A percentile compares a stretch with the other conserved stretches of the same genome.
Evolutionary conservation across 2,888 invertebrate species (phyloP).

Genomic region (Parnassius apollo): DNA sequence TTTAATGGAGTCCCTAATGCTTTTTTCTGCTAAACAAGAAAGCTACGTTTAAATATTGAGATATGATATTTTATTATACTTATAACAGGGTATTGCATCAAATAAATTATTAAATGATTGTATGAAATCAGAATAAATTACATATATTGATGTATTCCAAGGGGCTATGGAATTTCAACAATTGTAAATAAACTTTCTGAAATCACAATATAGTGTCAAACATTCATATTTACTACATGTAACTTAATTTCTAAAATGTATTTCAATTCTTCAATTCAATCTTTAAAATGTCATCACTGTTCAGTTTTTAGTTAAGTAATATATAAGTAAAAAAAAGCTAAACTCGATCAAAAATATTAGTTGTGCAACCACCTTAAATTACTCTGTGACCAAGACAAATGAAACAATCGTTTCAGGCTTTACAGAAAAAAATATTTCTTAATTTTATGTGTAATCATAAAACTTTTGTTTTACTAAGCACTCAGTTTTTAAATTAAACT

Average conservation of each 20-base stretch:
- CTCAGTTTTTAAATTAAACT: conserved; percentile 7
- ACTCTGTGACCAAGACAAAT: background rate
- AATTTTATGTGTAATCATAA: background rate
- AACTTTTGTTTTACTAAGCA: background rate
- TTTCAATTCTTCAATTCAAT: too few species aligned
- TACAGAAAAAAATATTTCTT: background rate
- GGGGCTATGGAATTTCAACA: too few species aligned
- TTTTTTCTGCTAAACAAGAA: conserved; percentile 89
- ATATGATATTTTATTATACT: background rate
- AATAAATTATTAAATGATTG: background rate
- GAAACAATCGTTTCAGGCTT: background rate
- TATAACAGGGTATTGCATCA: conserved; percentile 8
- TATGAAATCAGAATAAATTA: background rate
- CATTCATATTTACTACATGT: too few species aligned
- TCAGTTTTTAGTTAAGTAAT: too few species aligned
- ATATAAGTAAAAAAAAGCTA: too few species aligned
- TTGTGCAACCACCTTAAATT: too few species aligned
- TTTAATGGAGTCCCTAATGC: conserved; percentile 88
- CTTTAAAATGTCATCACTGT: too few species aligned
- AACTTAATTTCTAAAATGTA: too few species aligned
- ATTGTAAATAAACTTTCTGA: too few species aligned
- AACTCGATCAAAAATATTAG: too few species aligned
- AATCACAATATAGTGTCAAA: too few species aligned
- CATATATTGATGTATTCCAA: too few species aligned
- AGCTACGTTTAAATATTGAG: conserved; percentile 84